phyloP scores from a whole-genome alignment of 2,888 invertebrate genomes.

The Pimpla rufipes region DNA sequence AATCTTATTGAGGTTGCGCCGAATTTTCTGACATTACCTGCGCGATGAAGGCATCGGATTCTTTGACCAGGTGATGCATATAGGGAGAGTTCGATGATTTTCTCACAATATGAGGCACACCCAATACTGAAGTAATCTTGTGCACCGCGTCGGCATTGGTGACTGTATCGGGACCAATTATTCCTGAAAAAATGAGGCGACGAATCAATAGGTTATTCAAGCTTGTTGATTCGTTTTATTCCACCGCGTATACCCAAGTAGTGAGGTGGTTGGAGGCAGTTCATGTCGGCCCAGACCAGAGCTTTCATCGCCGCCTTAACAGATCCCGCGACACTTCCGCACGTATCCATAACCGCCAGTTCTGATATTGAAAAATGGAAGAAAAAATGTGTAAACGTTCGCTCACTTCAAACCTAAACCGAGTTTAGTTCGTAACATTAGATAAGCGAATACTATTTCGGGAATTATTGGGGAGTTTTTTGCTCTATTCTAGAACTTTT shows the following conservation, averaged over 20 bases:
- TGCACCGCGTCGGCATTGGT: conserved; percentile 81
- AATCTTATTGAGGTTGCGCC: no score
- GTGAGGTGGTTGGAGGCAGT: conserved; percentile 83
- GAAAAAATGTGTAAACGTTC: neutral
- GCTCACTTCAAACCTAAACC: no score
- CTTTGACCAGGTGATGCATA: conserved; percentile 79
- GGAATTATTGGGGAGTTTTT: no score
- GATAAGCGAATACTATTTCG: no score
- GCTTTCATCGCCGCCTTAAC: conserved; percentile 84
- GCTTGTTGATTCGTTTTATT: neutral
- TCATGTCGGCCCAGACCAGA: conserved; percentile 82
- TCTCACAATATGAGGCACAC: conserved; percentile 82
- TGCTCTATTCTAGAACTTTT: neutral
- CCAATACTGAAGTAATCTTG: conserved; percentile 83
- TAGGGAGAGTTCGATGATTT: conserved; percentile 77
- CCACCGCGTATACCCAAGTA: conserved; percentile 81
- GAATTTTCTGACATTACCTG: conserved; percentile 71
- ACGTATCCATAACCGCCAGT: conserved; percentile 82
- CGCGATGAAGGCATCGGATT: conserved; percentile 79
- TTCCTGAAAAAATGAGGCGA: conserved; percentile 76
- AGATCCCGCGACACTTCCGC: conserved; percentile 82
- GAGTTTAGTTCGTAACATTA: no score
- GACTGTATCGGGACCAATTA: conserved; percentile 83
- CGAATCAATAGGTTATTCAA: neutral
- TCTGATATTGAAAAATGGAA: conserved; percentile 59